Evolutionary conservation across 2,888 invertebrate species (phyloP).

Genomic region (Nysson spinosus): DNA sequence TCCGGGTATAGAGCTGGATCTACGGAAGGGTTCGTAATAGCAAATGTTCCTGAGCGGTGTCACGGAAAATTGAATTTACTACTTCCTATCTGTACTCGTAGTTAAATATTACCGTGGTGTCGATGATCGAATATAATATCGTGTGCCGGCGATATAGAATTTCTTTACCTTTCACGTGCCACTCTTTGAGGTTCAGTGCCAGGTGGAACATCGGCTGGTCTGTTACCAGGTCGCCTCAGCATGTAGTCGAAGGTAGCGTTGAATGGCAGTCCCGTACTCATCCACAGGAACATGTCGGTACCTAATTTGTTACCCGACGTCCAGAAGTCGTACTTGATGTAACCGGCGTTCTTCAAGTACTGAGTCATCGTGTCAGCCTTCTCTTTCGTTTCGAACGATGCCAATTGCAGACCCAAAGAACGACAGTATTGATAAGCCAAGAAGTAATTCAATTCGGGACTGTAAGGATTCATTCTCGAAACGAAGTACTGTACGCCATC

Average conservation of each 20-base stretch:
- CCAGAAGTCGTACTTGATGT: slow-evolving; percentile 92
- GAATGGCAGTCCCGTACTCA: slow-evolving; percentile 92
- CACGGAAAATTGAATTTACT: too few relatives aligned
- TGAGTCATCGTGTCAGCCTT: slow-evolving; percentile 91
- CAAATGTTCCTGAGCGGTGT: too few relatives aligned
- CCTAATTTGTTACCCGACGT: slow-evolving; percentile 92
- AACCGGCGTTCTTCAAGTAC: slow-evolving; percentile 90
- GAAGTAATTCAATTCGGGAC: slow-evolving; percentile 91
- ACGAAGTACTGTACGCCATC: slow-evolving; percentile 92
- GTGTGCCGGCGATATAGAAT: neutral
- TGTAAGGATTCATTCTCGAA: slow-evolving; percentile 92
- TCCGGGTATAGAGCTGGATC: slow-evolving; percentile 38
- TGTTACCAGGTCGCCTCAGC: slow-evolving; percentile 80
- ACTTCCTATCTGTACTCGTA: too few relatives aligned
- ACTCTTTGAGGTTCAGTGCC: slow-evolving; percentile 89
- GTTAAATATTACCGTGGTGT: too few relatives aligned
- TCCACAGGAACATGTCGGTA: slow-evolving; percentile 92
- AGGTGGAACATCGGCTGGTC: slow-evolving; percentile 81
- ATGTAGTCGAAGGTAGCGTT: slow-evolving; percentile 93
- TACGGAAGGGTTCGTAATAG: slow-evolving; percentile 34
- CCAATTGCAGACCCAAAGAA: slow-evolving; percentile 89
- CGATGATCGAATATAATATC: neutral
- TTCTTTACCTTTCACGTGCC: slow-evolving; percentile 84
- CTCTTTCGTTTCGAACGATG: slow-evolving; percentile 91
- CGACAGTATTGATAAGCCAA: slow-evolving; percentile 93